Evolutionary conservation across 1,140 invertebrate genomes (phyloP).

Genomic region (Brachionus asplanchnoidis): DNA sequence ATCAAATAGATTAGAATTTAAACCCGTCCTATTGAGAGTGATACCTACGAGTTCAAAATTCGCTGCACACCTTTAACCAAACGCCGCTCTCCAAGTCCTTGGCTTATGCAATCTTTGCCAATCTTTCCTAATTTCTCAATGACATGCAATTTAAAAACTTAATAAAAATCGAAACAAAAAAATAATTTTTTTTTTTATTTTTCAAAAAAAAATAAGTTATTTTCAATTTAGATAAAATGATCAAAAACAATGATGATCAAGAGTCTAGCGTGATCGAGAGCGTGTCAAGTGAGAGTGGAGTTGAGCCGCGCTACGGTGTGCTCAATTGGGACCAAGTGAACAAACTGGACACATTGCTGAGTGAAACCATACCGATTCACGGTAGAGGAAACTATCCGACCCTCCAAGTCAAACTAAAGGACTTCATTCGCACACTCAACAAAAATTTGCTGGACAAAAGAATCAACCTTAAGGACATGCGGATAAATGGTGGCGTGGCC

Average conservation of each 20-base stretch:
- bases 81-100: not conserved
- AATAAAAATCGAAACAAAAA: not conserved
- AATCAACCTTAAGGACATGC: not conserved
- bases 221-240: slow-evolving; percentile 24
- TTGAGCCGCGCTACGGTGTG: not conserved
- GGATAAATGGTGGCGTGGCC: slow-evolving; percentile 38
- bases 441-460: not conserved
- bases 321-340: slow-evolving; percentile 36
- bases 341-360: slow-evolving; percentile 5
- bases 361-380: slow-evolving; percentile 7
- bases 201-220: not conserved
- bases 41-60: not conserved
- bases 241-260: not conserved
- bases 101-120: not conserved
- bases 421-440: slow-evolving; percentile 11
- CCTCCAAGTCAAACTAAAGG: slow-evolving; percentile 17
- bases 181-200: not conserved
- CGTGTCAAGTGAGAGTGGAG: not conserved
- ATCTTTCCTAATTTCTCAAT: not conserved
- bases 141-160: not conserved
- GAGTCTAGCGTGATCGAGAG: not conserved
- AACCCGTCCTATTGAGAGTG: not conserved
- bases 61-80: not conserved
- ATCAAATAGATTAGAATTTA: not conserved
- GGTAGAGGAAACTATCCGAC: slow-evolving; percentile 32